A percentile compares a stretch with the other conserved stretches of the same genome.
phyloP scores from a whole-genome alignment of 1,140 invertebrate genomes.

The Chironomus tepperi region DNA sequence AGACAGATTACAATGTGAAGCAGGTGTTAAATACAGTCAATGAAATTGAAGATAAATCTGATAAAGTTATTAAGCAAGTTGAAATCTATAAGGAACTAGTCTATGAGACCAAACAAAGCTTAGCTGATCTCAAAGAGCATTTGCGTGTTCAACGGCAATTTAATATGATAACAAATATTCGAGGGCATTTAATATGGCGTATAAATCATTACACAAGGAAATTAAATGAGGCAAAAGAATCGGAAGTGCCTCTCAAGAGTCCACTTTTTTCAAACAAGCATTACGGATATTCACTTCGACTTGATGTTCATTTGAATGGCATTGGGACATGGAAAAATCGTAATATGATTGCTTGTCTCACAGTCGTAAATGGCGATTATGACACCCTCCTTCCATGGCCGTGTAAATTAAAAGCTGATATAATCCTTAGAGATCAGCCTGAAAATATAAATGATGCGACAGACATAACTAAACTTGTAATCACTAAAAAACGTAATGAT shows the following conservation, averaged over 20 bases:
- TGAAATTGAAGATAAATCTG: constrained; percentile 38
- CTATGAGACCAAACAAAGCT: constrained; percentile 34
- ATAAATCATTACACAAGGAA: constrained; percentile 54
- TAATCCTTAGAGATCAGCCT: constrained; percentile 53
- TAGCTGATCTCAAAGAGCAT: constrained; percentile 36
- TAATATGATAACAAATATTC: constrained; percentile 33
- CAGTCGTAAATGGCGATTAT: constrained; percentile 55
- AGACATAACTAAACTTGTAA: constrained; percentile 44
- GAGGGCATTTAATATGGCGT: constrained; percentile 56
- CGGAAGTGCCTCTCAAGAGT: constrained; percentile 50
- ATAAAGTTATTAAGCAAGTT: constrained; percentile 32
- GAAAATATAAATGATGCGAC: constrained; percentile 39
- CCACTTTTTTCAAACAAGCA: constrained; percentile 55
- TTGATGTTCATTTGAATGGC: constrained; percentile 58
- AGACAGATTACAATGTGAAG: constrained; percentile 36
- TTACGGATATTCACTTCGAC: constrained; percentile 61
- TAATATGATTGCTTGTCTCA: constrained; percentile 55
- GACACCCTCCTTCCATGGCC: constrained; percentile 61
- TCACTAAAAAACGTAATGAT: constrained; percentile 42
- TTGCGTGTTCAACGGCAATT: constrained; percentile 36
- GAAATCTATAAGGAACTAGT: constrained; percentile 31
- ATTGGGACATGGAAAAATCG: constrained; percentile 62
- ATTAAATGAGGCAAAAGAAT: constrained; percentile 54
- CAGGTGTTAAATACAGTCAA: constrained; percentile 37
- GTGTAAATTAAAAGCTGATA: constrained; percentile 50